Conservation (phyloP, 2,113 vertebrate species). For the Rhinoderma darwinii region DNA sequence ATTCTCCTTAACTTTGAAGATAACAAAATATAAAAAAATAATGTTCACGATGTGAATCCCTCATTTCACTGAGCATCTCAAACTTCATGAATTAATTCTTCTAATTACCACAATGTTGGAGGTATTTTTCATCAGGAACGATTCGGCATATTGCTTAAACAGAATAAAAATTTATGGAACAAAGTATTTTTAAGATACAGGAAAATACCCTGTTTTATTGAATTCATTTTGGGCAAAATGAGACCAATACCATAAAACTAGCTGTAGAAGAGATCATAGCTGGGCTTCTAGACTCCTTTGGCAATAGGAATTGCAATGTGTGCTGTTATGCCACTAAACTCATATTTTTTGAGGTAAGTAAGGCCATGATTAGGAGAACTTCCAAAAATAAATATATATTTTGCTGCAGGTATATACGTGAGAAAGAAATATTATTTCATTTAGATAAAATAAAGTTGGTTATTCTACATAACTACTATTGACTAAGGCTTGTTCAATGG, state of each 20-base stretch:
- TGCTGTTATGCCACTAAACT: neutral
- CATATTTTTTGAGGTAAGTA: no score
- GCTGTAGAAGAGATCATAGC: neutral
- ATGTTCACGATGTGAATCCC: no score
- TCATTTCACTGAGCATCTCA: no score
- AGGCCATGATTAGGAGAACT: no score
- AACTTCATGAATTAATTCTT: no score
- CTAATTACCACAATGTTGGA: no score
- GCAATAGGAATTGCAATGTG: neutral
- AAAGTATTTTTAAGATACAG: no score
- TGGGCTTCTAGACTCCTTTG: neutral
- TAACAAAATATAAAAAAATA: no score
- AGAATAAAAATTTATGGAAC: no score
- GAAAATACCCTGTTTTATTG: no score
- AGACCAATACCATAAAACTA: neutral
- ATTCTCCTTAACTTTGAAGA: no score
- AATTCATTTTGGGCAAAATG: no score
- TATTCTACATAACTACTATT: neutral
- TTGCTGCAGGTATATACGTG: neutral
- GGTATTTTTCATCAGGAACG: neutral
- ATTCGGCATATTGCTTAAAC: neutral
- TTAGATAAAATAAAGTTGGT: neutral
- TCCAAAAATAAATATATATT: neutral
- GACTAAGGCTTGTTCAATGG: neutral
- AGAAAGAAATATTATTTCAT: neutral